A percentile compares a stretch with the other conserved stretches of the same genome.
These are phyloP conservation scores for Listrodromus nycthemerus DNA, from an alignment of 2,888 invertebrate genomes.

Conservation along the genomic window DNA sequence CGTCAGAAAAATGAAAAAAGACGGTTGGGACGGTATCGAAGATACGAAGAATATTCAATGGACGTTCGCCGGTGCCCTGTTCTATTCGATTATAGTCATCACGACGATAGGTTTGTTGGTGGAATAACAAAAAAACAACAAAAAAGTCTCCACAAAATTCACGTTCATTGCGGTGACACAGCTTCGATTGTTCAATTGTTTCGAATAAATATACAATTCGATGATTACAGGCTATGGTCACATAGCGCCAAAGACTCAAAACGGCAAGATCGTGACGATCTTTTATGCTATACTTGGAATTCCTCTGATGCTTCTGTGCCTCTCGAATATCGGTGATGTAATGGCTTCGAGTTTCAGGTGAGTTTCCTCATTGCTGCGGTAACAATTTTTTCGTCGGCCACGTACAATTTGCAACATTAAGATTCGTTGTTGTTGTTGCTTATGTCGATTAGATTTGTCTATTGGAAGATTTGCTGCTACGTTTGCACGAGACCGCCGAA, in stretches of 20 bases:
- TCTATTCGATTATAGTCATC: slow-evolving; percentile 98
- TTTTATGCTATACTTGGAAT: slow-evolving; percentile 98
- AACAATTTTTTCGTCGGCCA: slow-evolving; percentile 6
- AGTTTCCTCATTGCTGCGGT: slow-evolving; percentile 32
- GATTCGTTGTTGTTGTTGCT: background rate
- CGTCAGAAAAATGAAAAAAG: slow-evolving; percentile 92
- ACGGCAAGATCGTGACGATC: slow-evolving; percentile 97
- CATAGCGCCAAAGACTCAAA: slow-evolving; percentile 96
- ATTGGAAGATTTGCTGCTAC: slow-evolving; percentile 97
- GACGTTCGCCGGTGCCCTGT: slow-evolving; percentile 95
- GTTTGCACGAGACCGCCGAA: slow-evolving; percentile 93
- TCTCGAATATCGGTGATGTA: slow-evolving; percentile 97
- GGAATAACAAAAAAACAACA: background rate
- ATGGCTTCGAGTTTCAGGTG: slow-evolving; percentile 96
- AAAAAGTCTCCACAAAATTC: too few species aligned
- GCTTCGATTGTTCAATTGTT: background rate
- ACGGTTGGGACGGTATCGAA: slow-evolving; percentile 95
- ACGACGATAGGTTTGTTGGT: slow-evolving; percentile 94
- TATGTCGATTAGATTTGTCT: slow-evolving; percentile 90
- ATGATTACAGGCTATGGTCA: slow-evolving; percentile 93
- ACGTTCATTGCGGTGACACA: background rate
- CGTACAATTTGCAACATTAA: background rate
- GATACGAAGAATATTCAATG: slow-evolving; percentile 88
- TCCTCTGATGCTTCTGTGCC: slow-evolving; percentile 96
- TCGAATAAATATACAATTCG: slow-evolving; percentile 14